phyloP scores from a whole-genome alignment of 2,113 vertebrate genomes.

The Coracopsis vasa region DNA sequence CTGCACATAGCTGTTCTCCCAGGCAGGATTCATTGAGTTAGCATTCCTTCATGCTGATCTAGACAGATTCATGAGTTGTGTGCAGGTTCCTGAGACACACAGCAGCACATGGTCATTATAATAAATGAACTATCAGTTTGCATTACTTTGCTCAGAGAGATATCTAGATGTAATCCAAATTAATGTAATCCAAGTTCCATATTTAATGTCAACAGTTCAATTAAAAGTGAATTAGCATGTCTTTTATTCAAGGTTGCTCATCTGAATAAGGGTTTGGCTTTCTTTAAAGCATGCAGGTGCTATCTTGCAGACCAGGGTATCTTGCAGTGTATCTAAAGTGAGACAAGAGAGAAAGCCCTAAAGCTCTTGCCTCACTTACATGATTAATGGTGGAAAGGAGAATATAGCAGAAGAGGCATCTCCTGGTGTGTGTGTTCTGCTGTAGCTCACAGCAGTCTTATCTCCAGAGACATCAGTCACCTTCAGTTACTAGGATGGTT shows the following conservation, averaged over 20 bases:
- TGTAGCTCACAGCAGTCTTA: neutral
- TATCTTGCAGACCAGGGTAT: neutral
- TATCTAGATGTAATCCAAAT: neutral
- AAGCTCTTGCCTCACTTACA: neutral
- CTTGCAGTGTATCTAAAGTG: neutral
- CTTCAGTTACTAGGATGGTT: neutral
- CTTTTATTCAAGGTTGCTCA: neutral
- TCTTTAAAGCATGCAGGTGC: neutral
- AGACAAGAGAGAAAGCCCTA: neutral
- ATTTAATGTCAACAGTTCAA: neutral
- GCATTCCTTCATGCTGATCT: neutral
- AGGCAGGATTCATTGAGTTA: neutral
- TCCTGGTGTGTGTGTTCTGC: neutral
- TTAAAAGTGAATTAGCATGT: neutral
- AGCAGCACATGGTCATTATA: neutral
- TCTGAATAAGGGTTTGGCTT: neutral
- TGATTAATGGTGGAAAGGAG: neutral
- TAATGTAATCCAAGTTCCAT: neutral
- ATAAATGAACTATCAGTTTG: neutral
- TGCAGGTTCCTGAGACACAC: neutral
- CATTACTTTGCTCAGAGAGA: neutral
- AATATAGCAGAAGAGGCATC: neutral
- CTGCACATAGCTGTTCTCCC: neutral
- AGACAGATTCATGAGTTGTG: neutral
- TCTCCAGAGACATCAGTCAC: neutral